These are phyloP conservation scores for Apolygus lucorum DNA, from an alignment of 1,140 invertebrate species.

Conservation along the genomic window DNA sequence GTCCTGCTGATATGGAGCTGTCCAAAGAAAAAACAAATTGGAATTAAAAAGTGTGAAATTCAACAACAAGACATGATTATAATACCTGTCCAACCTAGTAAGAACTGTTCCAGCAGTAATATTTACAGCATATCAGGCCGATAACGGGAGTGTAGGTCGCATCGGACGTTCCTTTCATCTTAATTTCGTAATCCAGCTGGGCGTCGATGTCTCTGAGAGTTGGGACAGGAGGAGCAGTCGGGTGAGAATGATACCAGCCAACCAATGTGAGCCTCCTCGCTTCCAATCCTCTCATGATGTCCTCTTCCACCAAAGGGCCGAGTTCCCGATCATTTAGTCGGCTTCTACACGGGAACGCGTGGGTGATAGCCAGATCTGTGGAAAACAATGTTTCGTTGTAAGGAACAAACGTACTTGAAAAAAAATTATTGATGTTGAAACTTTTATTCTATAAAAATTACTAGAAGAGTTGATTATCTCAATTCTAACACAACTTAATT, in stretches of 20 bases:
- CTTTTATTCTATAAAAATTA: no score
- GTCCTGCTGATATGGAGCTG: constrained; percentile 78
- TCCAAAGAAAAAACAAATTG: no score
- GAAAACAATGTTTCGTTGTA: constrained; percentile 30
- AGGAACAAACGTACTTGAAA: not conserved
- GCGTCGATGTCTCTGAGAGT: constrained; percentile 82
- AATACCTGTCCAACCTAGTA: no score
- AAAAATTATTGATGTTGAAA: not conserved
- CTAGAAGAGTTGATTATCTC: no score
- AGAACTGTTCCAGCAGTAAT: no score
- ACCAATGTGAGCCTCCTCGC: constrained; percentile 69
- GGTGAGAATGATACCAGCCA: constrained; percentile 97
- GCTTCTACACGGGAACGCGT: constrained; percentile 81
- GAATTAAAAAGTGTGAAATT: no score
- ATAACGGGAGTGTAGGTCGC: constrained; percentile 85
- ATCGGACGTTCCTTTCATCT: constrained; percentile 82
- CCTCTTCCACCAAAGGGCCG: constrained; percentile 60
- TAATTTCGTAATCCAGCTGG: constrained; percentile 89
- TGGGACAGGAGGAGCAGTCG: constrained; percentile 75
- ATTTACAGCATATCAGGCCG: constrained; percentile 82
- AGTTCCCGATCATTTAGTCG: constrained; percentile 66
- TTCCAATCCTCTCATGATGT: constrained; percentile 76
- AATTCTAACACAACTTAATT: no score
- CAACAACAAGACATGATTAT: no score
- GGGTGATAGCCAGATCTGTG: constrained; percentile 73